Base-by-base conservation (phyloP, 1,140 invertebrate species). In the Palaemon carinicauda region DNA sequence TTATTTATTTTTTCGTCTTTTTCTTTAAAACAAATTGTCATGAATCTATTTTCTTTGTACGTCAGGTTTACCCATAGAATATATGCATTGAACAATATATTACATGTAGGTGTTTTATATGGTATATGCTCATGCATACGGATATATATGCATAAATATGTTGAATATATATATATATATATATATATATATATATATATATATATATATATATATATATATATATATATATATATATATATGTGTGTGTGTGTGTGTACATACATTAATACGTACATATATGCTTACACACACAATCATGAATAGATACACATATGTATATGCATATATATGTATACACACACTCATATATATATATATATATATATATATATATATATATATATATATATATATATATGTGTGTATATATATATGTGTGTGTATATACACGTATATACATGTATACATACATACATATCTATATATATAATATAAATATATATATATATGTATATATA, bases 211-310 rank as follows among this genome's bases (percentile, higher is more conserved):
- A 60, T 60, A 60, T 60, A 60, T 60, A 60, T 60, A 60, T 60
- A 60, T 60, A 60, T 60, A 60, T 60, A 60, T 60, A 60, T 60
- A 60, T 60, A 60, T 60, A 60, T 60, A 60, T 60, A 50, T 75
- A 75, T 75, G 17, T 41, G 17, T 50, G 17, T 75, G 19, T 75
- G 19, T 2, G 19, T 53, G 17, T 9, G 19, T 21, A 75, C 5
- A 53, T 53, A 50, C 5, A 75, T 41, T 15, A 0, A 75, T 75
- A 75, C 5, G 17, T 75, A 53, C 5, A 53, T 29, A 75, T 50
- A 50, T 41, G 17, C 17, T 31, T 75, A 75, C 19, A 53, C 17
- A 75, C 19, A 75, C 4, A 75, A 4, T 4, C 14, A 50, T 75
- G 14, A 4, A 75, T 75, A 75, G 3, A 52, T 75, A 52, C 12